Base-by-base conservation (phyloP, 2,113 vertebrate genomes). In the Sylvicapra grimmia region DNA sequence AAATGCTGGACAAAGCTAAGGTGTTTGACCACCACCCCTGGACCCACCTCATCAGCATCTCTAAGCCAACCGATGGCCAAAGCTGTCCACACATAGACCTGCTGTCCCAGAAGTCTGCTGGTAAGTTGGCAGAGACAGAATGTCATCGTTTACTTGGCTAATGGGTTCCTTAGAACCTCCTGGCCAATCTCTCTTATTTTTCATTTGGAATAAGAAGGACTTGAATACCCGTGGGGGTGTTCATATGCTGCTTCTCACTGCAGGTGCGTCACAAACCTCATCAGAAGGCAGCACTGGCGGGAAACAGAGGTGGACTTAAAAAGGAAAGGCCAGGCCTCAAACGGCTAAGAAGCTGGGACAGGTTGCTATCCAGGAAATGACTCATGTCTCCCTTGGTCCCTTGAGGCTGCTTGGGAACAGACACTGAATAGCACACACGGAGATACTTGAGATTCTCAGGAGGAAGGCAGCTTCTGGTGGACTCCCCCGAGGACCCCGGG, bases 331-430 rank as follows among this genome's bases (percentile, higher is more conserved):
- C 23, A 44, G 72, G 91, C 85, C 96, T 84, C 8, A 27, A 83
- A 61, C 0, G 77, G 88, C 88, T 85, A 59, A 31, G 93, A 58
- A 40, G 53, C 77, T 1, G 9, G 65, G 77, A 90, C 29, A 59
- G 90, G 90, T 80, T 58, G 87, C 87, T 90, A 53, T 82, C 95
- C 79, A 83, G 97, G 94, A 97, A 82, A 49, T 51, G 89, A 80
- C 92, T 96, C 75, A 54, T 40, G 90, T 85, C 75, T 93, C 92
- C 61, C 27, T 54, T 18, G 51, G 31, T 68, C 49, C 91, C 88
- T 27, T 1, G 14, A 85, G 93, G 63, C 47, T 21, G 53, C 82
- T 79, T 11, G 36, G 85, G 61, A 65, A 79, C 51, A 90, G 49
- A 65, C 54, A 3, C 33, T 36, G 54, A 44, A 53, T 5, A 2